These are phyloP conservation scores for Chloroceryle amazona DNA, from an alignment of 2,797 vertebrate genomes.

Conservation along the genomic window DNA sequence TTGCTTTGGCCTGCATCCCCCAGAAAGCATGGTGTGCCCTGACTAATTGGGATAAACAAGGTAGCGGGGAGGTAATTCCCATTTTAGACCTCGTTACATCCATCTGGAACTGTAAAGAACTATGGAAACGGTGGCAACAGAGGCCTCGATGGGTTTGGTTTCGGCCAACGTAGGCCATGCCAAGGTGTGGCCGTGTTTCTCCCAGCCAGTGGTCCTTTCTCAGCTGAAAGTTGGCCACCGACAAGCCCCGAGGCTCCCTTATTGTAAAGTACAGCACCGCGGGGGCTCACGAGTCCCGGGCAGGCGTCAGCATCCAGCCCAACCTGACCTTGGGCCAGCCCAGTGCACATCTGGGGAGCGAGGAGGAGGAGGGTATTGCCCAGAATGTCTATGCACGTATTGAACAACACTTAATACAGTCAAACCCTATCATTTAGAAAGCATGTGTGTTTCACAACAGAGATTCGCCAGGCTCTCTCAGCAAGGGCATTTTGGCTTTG, in stretches of 20 bases:
- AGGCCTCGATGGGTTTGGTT: background rate
- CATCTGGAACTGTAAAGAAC: background rate
- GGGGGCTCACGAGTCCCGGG: background rate
- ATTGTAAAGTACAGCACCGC: background rate
- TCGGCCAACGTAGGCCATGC: accelerated
- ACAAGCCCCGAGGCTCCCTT: background rate
- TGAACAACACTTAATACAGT: conserved; percentile 33
- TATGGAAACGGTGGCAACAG: background rate
- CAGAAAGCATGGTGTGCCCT: background rate
- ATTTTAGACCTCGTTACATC: background rate
- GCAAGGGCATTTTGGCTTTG: conserved; percentile 84
- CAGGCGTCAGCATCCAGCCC: background rate
- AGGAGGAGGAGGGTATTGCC: background rate
- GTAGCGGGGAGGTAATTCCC: background rate
- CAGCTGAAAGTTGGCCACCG: background rate
- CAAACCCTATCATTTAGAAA: conserved; percentile 65
- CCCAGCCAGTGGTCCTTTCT: background rate
- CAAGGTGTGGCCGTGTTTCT: background rate
- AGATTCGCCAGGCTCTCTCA: conserved; percentile 77
- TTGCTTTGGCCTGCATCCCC: background rate
- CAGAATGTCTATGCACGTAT: background rate
- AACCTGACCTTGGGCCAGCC: background rate
- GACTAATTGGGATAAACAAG: background rate
- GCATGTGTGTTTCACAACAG: conserved; percentile 60
- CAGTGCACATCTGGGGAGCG: background rate